A percentile compares a stretch with the other conserved stretches of the same genome.
These are phyloP conservation scores for Plutella xylostella DNA, from an alignment of 2,888 invertebrate genomes.

Conservation along the genomic window DNA sequence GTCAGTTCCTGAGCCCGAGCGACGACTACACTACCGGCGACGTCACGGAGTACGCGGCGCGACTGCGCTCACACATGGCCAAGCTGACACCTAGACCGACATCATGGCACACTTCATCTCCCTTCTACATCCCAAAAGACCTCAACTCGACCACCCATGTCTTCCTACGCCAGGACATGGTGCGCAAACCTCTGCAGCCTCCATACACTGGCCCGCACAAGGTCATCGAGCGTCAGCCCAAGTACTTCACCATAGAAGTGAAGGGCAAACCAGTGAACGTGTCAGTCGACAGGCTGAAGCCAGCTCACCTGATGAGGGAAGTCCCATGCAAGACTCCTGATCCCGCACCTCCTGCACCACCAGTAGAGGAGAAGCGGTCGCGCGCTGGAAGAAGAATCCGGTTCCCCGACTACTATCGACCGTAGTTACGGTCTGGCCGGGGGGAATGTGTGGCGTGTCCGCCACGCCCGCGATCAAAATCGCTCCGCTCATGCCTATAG, in stretches of 20 bases:
- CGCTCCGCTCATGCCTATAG: too few relatives aligned
- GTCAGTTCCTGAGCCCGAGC: conserved; percentile 16
- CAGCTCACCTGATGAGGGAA: background rate
- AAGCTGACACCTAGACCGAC: conserved; percentile 1
- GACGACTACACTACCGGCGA: background rate
- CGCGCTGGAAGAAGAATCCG: background rate
- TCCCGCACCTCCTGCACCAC: background rate
- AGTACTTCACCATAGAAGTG: background rate
- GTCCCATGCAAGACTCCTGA: background rate
- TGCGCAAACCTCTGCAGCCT: background rate
- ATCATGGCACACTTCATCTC: background rate
- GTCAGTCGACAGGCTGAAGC: background rate
- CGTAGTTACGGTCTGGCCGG: background rate
- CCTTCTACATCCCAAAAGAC: conserved; percentile 2
- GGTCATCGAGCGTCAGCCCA: background rate
- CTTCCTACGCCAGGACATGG: background rate
- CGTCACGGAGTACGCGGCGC: background rate
- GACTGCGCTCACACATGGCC: background rate
- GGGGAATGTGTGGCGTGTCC: conserved; percentile 3
- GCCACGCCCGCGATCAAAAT: too few relatives aligned
- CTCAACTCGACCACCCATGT: background rate
- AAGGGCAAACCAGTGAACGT: background rate
- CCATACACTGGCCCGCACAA: background rate
- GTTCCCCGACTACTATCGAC: conserved; percentile 1
- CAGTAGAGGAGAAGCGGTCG: background rate